Percentiles rank a stretch among this genome's conserved stretches.
These are phyloP conservation scores for Oasisia sp. DNA, from an alignment of 2,888 invertebrate genomes.

Conservation along the genomic window DNA sequence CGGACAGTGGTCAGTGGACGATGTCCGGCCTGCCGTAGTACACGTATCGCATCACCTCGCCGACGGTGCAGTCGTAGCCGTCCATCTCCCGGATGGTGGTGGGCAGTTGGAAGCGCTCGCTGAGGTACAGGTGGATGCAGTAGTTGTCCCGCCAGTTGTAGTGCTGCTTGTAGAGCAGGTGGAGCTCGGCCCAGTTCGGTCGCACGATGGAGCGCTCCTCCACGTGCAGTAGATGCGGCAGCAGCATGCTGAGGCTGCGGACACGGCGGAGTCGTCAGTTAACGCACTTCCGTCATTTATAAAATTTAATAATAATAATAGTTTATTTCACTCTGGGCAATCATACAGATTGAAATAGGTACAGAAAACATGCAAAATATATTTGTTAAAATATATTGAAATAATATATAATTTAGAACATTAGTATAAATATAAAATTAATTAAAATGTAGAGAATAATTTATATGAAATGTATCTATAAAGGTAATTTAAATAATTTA, in stretches of 20 bases:
- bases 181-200: constrained; percentile 32
- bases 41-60: constrained; percentile 41
- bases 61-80: constrained; percentile 40
- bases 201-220: constrained; percentile 31
- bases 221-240: constrained; percentile 37
- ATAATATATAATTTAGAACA: too few relatives aligned
- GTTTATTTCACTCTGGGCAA: too few relatives aligned
- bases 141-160: constrained; percentile 44
- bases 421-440: too few relatives aligned
- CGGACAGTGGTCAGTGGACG: not conserved
- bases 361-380: too few relatives aligned
- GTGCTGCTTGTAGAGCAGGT: constrained; percentile 26
- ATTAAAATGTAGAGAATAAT: too few relatives aligned
- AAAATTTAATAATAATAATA: too few relatives aligned
- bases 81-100: not conserved
- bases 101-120: not conserved
- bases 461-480: too few relatives aligned
- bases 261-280: not conserved
- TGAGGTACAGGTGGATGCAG: constrained; percentile 49
- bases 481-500: too few relatives aligned
- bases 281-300: too few relatives aligned
- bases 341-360: too few relatives aligned
- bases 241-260: not conserved
- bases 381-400: too few relatives aligned
- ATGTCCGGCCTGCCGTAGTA: constrained; percentile 35